Base-by-base conservation (phyloP, 2,113 vertebrate genomes). In the Lasiurus borealis region DNA sequence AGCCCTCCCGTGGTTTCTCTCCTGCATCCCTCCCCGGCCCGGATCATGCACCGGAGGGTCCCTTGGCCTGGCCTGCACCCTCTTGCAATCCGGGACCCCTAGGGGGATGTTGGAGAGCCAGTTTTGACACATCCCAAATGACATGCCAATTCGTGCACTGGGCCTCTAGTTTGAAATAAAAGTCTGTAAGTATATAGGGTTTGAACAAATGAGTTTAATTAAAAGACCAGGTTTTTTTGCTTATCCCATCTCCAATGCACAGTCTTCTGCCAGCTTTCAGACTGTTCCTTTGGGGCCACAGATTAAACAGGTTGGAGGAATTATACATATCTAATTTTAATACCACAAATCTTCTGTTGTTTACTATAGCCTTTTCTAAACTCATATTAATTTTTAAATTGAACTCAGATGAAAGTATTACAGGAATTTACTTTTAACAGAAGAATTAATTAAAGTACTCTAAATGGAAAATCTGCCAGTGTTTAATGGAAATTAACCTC, bases 401-500 rank as follows among this genome's bases (percentile, higher is more conserved):
- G 89, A 91, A 87, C 29, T 93, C 7, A 88, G 52, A 54, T 73
- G 29, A 73, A 77, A 73, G 16, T 54, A 73, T 88, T 78, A 78
- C 86, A 46, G 71, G 91, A 59, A 62, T 72, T 19, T 50, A 25
- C 83, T 94, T 93, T 88, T 91, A 93, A 85, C 25, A 95, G 62
- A 31, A 73, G 18, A 91, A 77, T 88, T 81, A 72, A 73, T 72
- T 81, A 69, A 88, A 91, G 29, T 93, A 71, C 5, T 52, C 14
- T 52, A 77, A 97, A 29, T 93, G 80, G 75, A 80, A 97, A 84
- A 57, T 80, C 52, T 92, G 36, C 52, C 10, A 57, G 21, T 91
- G 29, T 78, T 96, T 88, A 86, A 83, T 7, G 90, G 25, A 94
- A 78, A 88, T 91, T 91, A 95, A 93, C 69, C 50, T 93, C 36